Base-by-base conservation (phyloP, 2,888 invertebrate genomes). In the Ophion ellenae region DNA sequence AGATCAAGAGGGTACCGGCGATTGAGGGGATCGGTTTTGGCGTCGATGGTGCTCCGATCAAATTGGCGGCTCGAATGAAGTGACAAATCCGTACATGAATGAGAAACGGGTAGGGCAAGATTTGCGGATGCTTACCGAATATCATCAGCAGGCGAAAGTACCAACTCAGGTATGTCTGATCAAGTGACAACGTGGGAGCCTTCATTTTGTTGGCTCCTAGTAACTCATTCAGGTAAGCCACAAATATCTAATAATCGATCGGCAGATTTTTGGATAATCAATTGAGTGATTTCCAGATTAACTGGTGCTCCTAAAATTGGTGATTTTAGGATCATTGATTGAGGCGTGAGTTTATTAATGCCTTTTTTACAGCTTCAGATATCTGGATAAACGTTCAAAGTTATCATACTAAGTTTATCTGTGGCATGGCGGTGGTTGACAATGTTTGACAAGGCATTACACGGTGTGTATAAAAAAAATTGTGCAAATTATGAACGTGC, bases 91-190 rank as follows among this genome's bases (percentile, higher is more conserved):
- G 1, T 11, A 24, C 20, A n/a, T 47, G 4, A 63, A 1, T 1
- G 24, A 7, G 20, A 4, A 45, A 24, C n/a, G 9, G 14, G 6
- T 7, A 2, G 53, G 2, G 7, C 20, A 40, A 4, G 45, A 2
- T 32, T 57, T 47, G 10, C 3, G 45, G 40, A 36, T 36, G 36
- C 82, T 83, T 24, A 86, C 86, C 86, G 9, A 86, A 75, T 32
- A 77, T 74, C 59, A 64, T 80, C 59, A 86, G 64, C 2, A 83
- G 77, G 28, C 70, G 67, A 74, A 86, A 82, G 20, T 86, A 83
- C 82, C 74, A 77, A 17, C 69, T 47, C 28, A 86, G 28, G 61
- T 86, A 86, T 71, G 69, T 76, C 36, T 74, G 24, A 40, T 76
- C 73, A 10, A 84, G 81, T 36, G 70, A 64, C n/a, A 86, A 71